Conservation (phyloP, 2,113 vertebrate species). For the Macaca fascicularis region DNA sequence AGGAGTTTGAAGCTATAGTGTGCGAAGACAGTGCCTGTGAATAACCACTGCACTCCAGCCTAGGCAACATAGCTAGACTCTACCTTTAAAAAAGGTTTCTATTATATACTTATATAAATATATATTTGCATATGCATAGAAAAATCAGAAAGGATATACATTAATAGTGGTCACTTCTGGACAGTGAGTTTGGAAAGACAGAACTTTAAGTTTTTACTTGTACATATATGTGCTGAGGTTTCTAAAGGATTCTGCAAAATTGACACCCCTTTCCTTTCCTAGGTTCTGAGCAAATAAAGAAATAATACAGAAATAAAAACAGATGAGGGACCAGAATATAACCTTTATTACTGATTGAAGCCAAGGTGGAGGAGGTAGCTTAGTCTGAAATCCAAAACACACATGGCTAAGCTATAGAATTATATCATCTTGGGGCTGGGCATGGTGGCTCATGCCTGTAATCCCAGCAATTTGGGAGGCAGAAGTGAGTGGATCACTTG, state of each 20-base stretch:
- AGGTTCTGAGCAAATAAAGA: neutral
- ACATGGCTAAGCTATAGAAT: neutral
- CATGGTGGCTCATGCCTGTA: too few relatives aligned
- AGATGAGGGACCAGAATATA: neutral
- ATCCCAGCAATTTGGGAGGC: too few relatives aligned
- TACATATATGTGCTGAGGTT: neutral
- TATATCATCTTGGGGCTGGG: neutral
- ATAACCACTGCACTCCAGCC: neutral
- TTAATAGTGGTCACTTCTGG: neutral
- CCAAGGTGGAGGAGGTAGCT: neutral
- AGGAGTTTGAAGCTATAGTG: neutral
- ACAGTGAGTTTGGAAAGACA: neutral
- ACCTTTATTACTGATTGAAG: neutral
- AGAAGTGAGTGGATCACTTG: too few relatives aligned
- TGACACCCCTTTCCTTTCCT: neutral
- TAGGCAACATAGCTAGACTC: neutral
- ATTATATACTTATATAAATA: neutral
- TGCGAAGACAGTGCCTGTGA: neutral
- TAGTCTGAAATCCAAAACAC: neutral
- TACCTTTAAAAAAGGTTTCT: neutral
- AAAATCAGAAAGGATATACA: neutral
- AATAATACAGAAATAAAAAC: conserved; percentile 4
- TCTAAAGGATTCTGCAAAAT: neutral
- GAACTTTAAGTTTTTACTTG: neutral
- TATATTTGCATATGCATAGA: neutral